Base-by-base conservation (phyloP, 2,797 vertebrate genomes). In the Brotula barbata region DNA sequence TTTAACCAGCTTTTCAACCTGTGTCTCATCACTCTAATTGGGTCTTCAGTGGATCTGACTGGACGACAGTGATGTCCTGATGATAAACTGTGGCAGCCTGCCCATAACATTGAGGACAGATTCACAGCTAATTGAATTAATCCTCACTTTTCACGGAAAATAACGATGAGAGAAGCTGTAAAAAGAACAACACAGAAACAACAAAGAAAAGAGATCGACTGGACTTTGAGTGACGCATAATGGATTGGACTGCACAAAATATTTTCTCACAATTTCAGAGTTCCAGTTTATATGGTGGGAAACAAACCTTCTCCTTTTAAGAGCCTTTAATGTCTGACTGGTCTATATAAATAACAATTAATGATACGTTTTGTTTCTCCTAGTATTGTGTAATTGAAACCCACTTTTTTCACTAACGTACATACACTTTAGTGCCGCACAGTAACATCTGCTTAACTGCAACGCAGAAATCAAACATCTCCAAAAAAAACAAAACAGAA, bases 1-100 rank as follows among this genome's bases (percentile, higher is more conserved):
- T 91, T 90, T 85, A 91, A 92, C 92, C 92, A 93, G 91, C 88
- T 90, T 91, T 90, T 78, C 89, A 92, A 93, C 89, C 92, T 92
- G 92, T 80, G 83, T 91, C 87, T 90, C 81, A 33, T 92, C 90
- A 88, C 77, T 89, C 82, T 93, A 94, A 95, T 92, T 93, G 92
- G 89, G 78, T 91, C 92, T 92, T 93, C 91, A 89, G 89, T 89
- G 90, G 91, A 94, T 92, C 91, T 89, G 89, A 92, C 87, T 89
- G 88, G 80, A 87, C 86, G 88, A 91, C 92, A 93, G 87, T 81
- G 11, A 90, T 86, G 75, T 66, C 79, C 85, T 73, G 81, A 89
- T 93, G 92, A 90, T 91, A 87, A 90, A 83, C 78, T 80, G 63
- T 87, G 87, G 80, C 89, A 90, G 85, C 86, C 47, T 58, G 84